Percentiles rank a stretch among this genome's conserved stretches.
These are phyloP conservation scores for Heterohyrax brucei DNA, from an alignment of 2,797 vertebrate genomes.

Conservation along the genomic window DNA sequence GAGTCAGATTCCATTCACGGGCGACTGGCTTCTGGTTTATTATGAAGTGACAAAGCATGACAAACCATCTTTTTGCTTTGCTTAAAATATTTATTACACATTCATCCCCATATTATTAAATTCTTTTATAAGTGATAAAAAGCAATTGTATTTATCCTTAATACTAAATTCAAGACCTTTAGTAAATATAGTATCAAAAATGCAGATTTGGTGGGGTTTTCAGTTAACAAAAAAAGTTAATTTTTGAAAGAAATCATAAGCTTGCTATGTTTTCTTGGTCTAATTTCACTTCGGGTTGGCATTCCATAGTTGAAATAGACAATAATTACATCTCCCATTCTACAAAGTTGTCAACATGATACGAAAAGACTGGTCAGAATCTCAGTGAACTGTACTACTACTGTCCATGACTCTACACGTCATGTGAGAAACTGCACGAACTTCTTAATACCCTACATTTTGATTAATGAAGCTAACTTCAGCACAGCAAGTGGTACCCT, in stretches of 20 bases:
- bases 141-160: not conserved
- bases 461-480: not conserved
- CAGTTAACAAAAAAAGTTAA: not conserved
- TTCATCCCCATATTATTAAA: not conserved
- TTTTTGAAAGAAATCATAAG: slow-evolving; percentile 59
- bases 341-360: slow-evolving; percentile 5
- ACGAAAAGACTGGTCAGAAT: not conserved
- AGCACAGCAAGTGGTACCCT: not conserved
- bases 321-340: not conserved
- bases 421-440: slow-evolving; percentile 23
- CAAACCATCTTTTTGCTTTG: not conserved
- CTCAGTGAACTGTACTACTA: not conserved
- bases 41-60: slow-evolving; percentile 21
- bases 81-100: slow-evolving; percentile 32
- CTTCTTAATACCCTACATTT: slow-evolving; percentile 14
- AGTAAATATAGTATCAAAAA: not conserved
- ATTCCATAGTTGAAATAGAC: not conserved
- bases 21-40: not conserved
- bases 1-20: not conserved
- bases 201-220: not conserved
- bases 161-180: not conserved
- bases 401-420: slow-evolving; percentile 6
- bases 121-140: slow-evolving; percentile 25
- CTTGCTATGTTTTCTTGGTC: not conserved
- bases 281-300: not conserved